phyloP scores from a whole-genome alignment of 2,113 vertebrate genomes.

The Perccottus glenii region DNA sequence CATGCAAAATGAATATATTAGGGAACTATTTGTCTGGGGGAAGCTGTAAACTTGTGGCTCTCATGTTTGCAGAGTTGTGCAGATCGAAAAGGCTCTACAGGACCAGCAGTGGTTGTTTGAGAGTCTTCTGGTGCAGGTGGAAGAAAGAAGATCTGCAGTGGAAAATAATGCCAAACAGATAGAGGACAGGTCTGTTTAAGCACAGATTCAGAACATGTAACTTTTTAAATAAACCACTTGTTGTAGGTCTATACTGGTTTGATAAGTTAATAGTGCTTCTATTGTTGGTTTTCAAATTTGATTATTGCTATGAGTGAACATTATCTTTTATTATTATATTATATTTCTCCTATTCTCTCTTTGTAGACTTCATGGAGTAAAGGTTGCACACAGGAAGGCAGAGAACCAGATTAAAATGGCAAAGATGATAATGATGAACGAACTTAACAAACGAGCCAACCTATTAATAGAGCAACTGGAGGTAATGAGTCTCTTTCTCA shows the following conservation, averaged over 20 bases:
- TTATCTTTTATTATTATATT: slow-evolving; percentile 1
- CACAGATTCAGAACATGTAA: neutral
- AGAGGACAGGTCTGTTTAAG: slow-evolving; percentile 75
- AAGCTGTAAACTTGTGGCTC: slow-evolving; percentile 25
- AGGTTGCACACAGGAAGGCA: slow-evolving; percentile 91
- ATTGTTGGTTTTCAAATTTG: neutral
- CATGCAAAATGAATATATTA: slow-evolving; percentile 49
- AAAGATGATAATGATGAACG: slow-evolving; percentile 96
- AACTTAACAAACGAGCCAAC: slow-evolving; percentile 95
- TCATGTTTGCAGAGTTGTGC: slow-evolving; percentile 71
- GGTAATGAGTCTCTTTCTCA: slow-evolving; percentile 82
- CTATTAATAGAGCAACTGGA: slow-evolving; percentile 95
- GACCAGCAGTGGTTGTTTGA: slow-evolving; percentile 83
- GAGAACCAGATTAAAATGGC: slow-evolving; percentile 99
- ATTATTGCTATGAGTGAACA: too few relatives aligned
- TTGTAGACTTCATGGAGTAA: slow-evolving; percentile 90
- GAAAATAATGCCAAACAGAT: slow-evolving; percentile 81
- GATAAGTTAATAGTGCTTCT: neutral
- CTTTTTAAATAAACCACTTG: too few relatives aligned
- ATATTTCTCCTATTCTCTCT: slow-evolving; percentile 53
- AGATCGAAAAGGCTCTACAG: slow-evolving; percentile 78
- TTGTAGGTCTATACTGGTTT: too few relatives aligned
- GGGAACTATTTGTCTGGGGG: slow-evolving; percentile 37
- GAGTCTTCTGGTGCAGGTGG: slow-evolving; percentile 78
- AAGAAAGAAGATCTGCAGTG: slow-evolving; percentile 78